Percentiles rank a stretch among this genome's conserved stretches.
phyloP scores from a whole-genome alignment of 2,888 invertebrate species.

The Drosophila neotestacea region DNA sequence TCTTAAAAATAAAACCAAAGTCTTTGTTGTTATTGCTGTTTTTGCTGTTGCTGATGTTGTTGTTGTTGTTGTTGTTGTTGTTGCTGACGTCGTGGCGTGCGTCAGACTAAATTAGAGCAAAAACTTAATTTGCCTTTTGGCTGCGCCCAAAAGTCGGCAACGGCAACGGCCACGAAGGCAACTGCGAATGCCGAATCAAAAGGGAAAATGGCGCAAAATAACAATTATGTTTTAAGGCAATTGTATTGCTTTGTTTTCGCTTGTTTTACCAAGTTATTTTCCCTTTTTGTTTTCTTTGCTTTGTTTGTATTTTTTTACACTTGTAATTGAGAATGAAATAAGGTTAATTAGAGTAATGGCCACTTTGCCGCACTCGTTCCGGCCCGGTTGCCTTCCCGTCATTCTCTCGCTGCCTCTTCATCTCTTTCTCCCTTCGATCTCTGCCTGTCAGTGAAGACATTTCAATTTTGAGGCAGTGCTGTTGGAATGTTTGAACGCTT shows the following conservation, averaged over 20 bases:
- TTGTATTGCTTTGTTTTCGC: slow-evolving; percentile 72
- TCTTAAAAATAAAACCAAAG: slow-evolving; percentile 64
- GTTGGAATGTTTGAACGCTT: slow-evolving; percentile 22
- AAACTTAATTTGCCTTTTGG: slow-evolving; percentile 80
- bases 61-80: slow-evolving; percentile 32
- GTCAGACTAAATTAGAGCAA: slow-evolving; percentile 81
- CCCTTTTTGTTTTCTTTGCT: slow-evolving; percentile 27
- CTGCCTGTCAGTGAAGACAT: slow-evolving; percentile 45
- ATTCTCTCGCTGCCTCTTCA: background rate
- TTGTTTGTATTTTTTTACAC: slow-evolving; percentile 54
- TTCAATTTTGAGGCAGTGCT: slow-evolving; percentile 46
- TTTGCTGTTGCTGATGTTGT: slow-evolving; percentile 21
- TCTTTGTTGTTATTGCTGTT: slow-evolving; percentile 50
- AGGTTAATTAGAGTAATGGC: slow-evolving; percentile 81
- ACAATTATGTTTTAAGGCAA: slow-evolving; percentile 82
- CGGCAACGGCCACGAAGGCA: slow-evolving; percentile 22
- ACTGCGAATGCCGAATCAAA: slow-evolving; percentile 62
- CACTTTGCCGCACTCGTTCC: slow-evolving; percentile 54
- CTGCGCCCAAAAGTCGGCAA: slow-evolving; percentile 71
- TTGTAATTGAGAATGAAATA: slow-evolving; percentile 81
- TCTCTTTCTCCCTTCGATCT: background rate
- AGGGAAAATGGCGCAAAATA: slow-evolving; percentile 75
- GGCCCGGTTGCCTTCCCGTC: slow-evolving; percentile 14
- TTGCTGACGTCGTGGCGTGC: slow-evolving; percentile 48
- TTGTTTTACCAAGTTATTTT: slow-evolving; percentile 38